Base-by-base conservation (phyloP, 2,888 invertebrate genomes). In the Pseudococcus viburni region DNA sequence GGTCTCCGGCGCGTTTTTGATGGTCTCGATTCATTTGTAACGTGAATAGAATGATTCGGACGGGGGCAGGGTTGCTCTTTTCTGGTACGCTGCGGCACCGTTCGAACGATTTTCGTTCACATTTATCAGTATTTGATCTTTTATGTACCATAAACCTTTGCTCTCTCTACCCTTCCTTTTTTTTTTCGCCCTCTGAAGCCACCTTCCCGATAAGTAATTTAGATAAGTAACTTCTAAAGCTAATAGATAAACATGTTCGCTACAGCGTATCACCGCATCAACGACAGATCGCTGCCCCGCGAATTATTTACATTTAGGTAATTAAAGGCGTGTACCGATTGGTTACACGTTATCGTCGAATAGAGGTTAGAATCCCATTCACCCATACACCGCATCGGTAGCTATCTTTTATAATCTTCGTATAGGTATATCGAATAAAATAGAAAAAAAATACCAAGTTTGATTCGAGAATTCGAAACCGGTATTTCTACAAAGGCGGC, bases 61-160 rank as follows among this genome's bases (percentile, higher is more conserved):
- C n/a, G 4, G 64, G 64, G 64, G 64, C 33, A 85, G 68, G 64
- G 86, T 68, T 88, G 88, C 88, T 88, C 88, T 88, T 88, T 88
- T 88, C 55, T 33, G 22, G 22, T 64, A 22, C 59, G 64, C 2
- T 64, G 22, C 73, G 11, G 33, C 42, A 68, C 85, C 17, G 26
- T 73, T 48, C 26, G 48, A 26, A 86, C 64, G 85, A 85, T 86
- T 86, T 86, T 86, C 77, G 51, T 88, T 83, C 88, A 33, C 83
- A 83, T 88, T 88, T 88, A 88, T 88, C 88, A 83, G 88, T 88
- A 88, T 88, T 88, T 88, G 88, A 88, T 88, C 88, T 88, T 88
- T 88, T 88, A 83, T 88, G 59, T 88, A 42, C 26, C 19, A 9
- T 80, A 77, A 77, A 48, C 80, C 48, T 73, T 55, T n/a, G n/a